Conservation (phyloP, 2,113 vertebrate species). For the Ellobius talpinus region DNA sequence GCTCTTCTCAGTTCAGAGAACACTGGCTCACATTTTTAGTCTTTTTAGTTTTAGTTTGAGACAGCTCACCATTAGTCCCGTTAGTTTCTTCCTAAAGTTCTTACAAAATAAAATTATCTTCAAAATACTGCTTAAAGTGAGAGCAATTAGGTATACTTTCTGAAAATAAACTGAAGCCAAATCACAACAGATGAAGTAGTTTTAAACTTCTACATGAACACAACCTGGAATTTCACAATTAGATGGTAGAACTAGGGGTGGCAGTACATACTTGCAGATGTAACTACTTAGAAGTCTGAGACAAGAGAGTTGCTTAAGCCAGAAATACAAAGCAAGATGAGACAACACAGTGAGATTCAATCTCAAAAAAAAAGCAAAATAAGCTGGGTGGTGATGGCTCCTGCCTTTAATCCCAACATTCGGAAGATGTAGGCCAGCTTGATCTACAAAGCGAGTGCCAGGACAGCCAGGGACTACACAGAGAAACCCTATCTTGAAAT, state of each 20-base stretch:
- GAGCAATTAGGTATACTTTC: not conserved
- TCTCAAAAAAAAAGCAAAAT: not conserved
- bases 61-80: not conserved
- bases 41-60: not conserved
- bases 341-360: not conserved
- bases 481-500: not conserved
- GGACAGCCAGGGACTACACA: not conserved
- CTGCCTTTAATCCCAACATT: not conserved
- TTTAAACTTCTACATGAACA: conserved; percentile 41
- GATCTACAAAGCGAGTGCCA: not conserved
- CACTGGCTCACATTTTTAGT: not conserved
- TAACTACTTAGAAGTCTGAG: not conserved
- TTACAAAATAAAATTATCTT: not conserved
- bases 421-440: not conserved
- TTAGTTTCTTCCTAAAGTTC: not conserved
- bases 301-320: not conserved
- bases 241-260: not conserved
- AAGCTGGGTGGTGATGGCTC: not conserved
- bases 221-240: not conserved
- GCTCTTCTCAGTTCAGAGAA: not conserved
- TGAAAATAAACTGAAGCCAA: conserved; percentile 3
- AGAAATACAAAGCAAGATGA: not conserved
- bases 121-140: conserved; percentile 36
- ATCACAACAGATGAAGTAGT: conserved; percentile 29
- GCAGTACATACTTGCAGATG: not conserved